Evolutionary conservation across 2,113 vertebrate species (phyloP), one percentile per base, ranked within the genome.

Genomic region (Cynopterus brachyotis): DNA sequence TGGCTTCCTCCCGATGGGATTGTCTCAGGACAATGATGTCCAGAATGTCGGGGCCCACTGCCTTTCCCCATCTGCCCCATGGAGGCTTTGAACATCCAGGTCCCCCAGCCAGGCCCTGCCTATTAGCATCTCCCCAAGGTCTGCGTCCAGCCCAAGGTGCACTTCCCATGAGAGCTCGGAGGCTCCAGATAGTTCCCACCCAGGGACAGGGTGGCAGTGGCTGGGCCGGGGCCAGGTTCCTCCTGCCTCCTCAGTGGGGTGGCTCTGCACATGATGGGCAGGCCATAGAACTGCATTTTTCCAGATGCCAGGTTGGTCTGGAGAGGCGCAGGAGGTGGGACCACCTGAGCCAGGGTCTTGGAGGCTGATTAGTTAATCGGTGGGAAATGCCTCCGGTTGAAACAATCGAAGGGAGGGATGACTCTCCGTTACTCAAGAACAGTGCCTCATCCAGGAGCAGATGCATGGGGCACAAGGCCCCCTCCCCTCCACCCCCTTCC

Each of bases 171-270:
- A 55, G 30, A 5, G 4, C 42, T 16, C 47, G 12, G 45, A 35
- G 57, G 55, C 30, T 45, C 30, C 0, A 0, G 6, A 62, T 0
- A 7, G 26, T 15, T 20, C 55, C 59, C 37, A n/a, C 2, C 15
- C 5, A 2, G 30, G 37, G 12, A 32, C 16, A 8, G 42, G 9
- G 28, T 5, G 50, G 47, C 57, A 12, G 55, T 10, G 64, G 55
- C 53, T 30, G 75, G n/a, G 47, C 42, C 15, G 35, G n/a, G 55
- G n/a, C 37, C 19, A 50, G 9, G 22, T 30, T 35, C 47, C 6
- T 5, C 1, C 32, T 4, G 4, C 32, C 32, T 75, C 78, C 45
- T 35, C 28, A 1, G 30, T 2, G 2, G 15, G 20, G n/a, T 2
- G 20, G 53, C 62, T 35, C 62, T 62, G 62, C 42, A 3, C 22